Evolutionary conservation across 2,888 invertebrate genomes (phyloP), one percentile per base, ranked within the genome.

Genomic region (Macrosoma leucophasiata): DNA sequence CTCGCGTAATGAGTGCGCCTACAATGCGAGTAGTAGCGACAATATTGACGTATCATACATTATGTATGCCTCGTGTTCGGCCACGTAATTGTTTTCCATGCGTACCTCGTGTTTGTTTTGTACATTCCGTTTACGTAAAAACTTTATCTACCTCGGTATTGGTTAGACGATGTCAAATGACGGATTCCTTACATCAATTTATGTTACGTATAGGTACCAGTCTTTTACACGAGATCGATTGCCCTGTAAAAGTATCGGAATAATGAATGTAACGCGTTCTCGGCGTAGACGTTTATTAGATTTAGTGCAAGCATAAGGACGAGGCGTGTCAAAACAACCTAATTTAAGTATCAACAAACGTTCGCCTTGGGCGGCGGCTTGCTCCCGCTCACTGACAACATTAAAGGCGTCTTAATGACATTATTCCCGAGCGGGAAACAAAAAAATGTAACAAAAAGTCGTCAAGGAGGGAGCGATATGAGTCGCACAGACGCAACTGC

Each of bases 261-360:
- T 76, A 78, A 78, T 75, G 66, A 72, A 77, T 67, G 69, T 62
- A 65, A 58, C 54, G 55, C 64, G 62, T 62, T 64, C 70, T 61
- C 54, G 60, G 67, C 64, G 64, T 66, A 61, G 78, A 81, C 76
- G 64, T 78, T 81, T 79, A 81, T 82, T 81, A 81, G 77, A 82
- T 82, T 81, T 79, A 81, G 71, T 77, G 73, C 72, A 76, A 81
- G 77, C 79, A 79, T 75, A 74, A 77, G 78, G 78, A 76, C 78
- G 69, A 79, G 79, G 75, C 81, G 79, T 81, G 82, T 82, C 84
- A 82, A 79, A 82, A 79, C 79, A 81, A 76, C 73, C 81, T 79
- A 82, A 82, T 84, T 84, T 82, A 82, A 82, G 84, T 84, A 84
- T 84, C 79, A 82, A 84, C 84, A 84, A 84, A 81, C 78, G 78